Conservation (phyloP, 2,113 vertebrate species). For the Leptobrachium ailaonicum region DNA sequence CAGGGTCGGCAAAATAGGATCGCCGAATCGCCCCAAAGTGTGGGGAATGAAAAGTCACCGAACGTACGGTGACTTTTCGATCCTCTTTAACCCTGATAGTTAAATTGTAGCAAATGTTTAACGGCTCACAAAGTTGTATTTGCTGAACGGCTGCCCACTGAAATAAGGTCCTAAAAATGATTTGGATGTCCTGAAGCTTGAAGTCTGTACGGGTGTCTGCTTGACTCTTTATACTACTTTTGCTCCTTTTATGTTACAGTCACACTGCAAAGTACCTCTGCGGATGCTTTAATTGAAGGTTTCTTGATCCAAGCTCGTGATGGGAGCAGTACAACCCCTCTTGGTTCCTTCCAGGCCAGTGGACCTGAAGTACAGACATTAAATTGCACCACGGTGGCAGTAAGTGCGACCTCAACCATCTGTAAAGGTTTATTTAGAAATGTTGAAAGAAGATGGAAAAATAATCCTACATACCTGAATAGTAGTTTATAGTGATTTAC, state of each 20-base stretch:
- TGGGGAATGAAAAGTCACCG: no score
- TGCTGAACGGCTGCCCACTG: no score
- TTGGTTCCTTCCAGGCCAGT: constrained; percentile 21
- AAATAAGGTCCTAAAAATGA: no score
- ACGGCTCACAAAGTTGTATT: no score
- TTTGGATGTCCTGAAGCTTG: no score
- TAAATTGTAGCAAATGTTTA: no score
- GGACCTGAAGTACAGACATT: neutral
- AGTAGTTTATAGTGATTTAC: neutral
- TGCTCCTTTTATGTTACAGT: constrained; percentile 5
- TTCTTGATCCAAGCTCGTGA: constrained; percentile 23
- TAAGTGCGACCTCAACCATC: neutral
- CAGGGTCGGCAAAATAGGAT: no score
- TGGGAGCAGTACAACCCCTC: neutral
- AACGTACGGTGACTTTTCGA: no score
- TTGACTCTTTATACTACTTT: no score
- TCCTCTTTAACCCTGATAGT: no score
- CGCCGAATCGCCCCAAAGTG: no score
- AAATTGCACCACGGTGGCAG: constrained; percentile 9
- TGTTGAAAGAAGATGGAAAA: neutral
- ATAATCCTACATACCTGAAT: neutral
- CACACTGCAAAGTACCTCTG: neutral
- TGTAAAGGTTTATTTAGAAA: neutral
- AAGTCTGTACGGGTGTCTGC: no score
- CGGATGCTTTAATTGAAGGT: neutral